A percentile compares a stretch with the other conserved stretches of the same genome.
Conservation (phyloP, 2,797 vertebrate species). For the Liasis olivaceus region DNA sequence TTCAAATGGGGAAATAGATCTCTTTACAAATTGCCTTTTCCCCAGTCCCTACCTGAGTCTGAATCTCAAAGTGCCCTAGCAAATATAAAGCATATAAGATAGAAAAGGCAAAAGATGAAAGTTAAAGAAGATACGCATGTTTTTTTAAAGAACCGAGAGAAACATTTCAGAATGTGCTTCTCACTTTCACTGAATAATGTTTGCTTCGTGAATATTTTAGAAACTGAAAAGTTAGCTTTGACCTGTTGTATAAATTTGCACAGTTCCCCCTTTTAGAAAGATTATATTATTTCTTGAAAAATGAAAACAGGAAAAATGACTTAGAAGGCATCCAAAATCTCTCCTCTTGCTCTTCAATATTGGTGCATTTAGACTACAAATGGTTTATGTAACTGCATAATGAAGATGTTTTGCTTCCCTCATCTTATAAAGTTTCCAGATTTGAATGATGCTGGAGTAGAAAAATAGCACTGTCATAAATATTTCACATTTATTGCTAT, state of each 20-base stretch:
- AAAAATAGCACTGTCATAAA: conserved; percentile 48
- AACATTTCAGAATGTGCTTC: conserved; percentile 21
- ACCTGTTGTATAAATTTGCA: conserved; percentile 53
- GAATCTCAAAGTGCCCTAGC: neutral
- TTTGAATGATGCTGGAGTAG: conserved; percentile 39
- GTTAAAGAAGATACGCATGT: neutral
- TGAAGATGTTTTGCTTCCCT: conserved; percentile 56
- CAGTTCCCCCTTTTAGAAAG: conserved; percentile 56
- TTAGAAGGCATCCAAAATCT: conserved; percentile 44
- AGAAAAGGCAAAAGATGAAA: neutral
- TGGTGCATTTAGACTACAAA: conserved; percentile 60
- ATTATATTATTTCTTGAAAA: conserved; percentile 50
- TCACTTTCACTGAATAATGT: neutral
- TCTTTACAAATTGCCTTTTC: conserved; percentile 10
- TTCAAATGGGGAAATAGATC: accelerated
- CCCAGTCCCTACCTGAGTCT: conserved; percentile 14
- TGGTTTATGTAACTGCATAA: conserved; percentile 32
- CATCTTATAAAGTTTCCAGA: conserved; percentile 42
- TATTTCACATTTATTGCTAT: conserved; percentile 43
- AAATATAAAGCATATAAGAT: neutral
- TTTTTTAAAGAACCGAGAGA: conserved; percentile 33
- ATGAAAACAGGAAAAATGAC: conserved; percentile 47
- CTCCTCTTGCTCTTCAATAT: conserved; percentile 34
- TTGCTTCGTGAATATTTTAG: conserved; percentile 68
- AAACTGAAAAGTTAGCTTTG: conserved; percentile 51